Percentiles rank a stretch among this genome's conserved stretches.
phyloP scores from a whole-genome alignment of 2,888 invertebrate genomes.

The Synanthedon andrenaeformis region DNA sequence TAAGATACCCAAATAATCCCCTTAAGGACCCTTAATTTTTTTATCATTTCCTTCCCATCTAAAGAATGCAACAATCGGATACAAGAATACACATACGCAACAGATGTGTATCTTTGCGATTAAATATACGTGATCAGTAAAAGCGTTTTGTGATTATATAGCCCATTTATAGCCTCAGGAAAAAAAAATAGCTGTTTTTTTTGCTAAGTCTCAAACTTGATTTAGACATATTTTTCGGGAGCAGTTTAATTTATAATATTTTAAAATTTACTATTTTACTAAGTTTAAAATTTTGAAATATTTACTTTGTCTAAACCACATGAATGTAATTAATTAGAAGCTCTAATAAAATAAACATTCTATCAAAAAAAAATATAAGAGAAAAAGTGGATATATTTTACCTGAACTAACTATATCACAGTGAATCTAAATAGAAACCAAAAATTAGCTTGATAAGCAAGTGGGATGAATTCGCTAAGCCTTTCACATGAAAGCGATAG shows the following conservation, averaged over 20 bases:
- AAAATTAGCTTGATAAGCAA: constrained; percentile 54
- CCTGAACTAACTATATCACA: too few species aligned
- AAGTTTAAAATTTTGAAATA: too few species aligned
- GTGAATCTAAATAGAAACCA: constrained; percentile 12
- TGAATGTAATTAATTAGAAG: too few species aligned
- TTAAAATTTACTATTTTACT: too few species aligned
- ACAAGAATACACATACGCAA: background rate
- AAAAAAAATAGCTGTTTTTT: background rate
- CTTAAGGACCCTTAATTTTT: background rate
- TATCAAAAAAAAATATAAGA: too few species aligned
- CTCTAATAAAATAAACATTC: too few species aligned
- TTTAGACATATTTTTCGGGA: too few species aligned
- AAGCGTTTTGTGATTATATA: constrained; percentile 14
- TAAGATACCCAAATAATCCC: background rate
- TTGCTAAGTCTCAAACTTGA: too few species aligned
- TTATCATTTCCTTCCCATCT: background rate
- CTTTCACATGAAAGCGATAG: constrained; percentile 52
- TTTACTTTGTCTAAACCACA: too few species aligned
- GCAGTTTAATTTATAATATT: too few species aligned
- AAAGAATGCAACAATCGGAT: background rate
- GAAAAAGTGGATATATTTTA: too few species aligned
- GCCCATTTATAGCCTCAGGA: constrained; percentile 7
- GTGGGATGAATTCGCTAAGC: constrained; percentile 41
- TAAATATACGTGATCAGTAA: constrained; percentile 16
- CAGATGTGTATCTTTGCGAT: constrained; percentile 1